Evolutionary conservation across 2,888 invertebrate genomes (phyloP), one percentile per base, ranked within the genome.

Genomic region (Sicus ferrugineus): DNA sequence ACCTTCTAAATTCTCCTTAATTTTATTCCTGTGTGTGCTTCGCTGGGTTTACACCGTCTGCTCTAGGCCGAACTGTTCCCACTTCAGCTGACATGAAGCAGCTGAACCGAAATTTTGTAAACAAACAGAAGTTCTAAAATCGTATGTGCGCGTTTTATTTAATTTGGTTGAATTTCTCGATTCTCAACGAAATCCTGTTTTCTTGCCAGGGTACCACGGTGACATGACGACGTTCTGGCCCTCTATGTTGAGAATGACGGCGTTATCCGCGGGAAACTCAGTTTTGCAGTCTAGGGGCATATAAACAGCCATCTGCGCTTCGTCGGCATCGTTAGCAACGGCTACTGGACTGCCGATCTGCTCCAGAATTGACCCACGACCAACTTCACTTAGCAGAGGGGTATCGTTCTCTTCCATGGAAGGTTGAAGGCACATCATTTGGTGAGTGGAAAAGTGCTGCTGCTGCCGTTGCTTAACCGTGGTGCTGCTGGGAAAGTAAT

Each of bases 151-250:
- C n/a, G n/a, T n/a, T n/a, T n/a, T n/a, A n/a, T n/a, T n/a, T n/a
- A n/a, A n/a, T n/a, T n/a, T n/a, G n/a, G n/a, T n/a, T n/a, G n/a
- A n/a, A n/a, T n/a, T n/a, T n/a, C n/a, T n/a, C n/a, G n/a, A n/a
- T n/a, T n/a, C n/a, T n/a, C n/a, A n/a, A n/a, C n/a, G n/a, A n/a
- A n/a, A n/a, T n/a, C n/a, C n/a, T n/a, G n/a, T n/a, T n/a, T n/a
- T n/a, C n/a, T n/a, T n/a, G n/a, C n/a, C n/a, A n/a, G n/a, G n/a
- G n/a, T n/a, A n/a, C n/a, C n/a, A n/a, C n/a, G n/a, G n/a, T n/a
- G n/a, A n/a, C n/a, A n/a, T n/a, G n/a, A 83, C 76, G 28, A 88
- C 86, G 75, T 88, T 86, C 74, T 88, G 80, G 3, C 75, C 75
- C 21, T 75, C 75, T 21, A 75, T 73, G 64, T 75, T 75, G 14